Evolutionary conservation across 1,140 invertebrate species (phyloP).

Genomic region (Drosophila arizonae): DNA sequence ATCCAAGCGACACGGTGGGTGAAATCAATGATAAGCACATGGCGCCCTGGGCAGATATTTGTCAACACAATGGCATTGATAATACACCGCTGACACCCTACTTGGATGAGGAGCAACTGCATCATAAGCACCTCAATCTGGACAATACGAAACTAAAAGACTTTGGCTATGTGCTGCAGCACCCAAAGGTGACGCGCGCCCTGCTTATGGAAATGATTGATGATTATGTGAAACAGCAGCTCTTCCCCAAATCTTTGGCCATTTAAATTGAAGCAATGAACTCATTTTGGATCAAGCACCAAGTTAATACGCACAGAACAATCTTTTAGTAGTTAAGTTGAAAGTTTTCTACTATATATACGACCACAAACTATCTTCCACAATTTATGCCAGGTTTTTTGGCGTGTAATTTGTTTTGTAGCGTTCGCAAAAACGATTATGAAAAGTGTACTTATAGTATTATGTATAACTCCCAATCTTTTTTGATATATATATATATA

Average conservation of each 20-base stretch:
- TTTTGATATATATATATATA: constrained; percentile 34
- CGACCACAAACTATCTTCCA: constrained; percentile 52
- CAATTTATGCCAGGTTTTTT: constrained; percentile 54
- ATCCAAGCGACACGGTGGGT: constrained; percentile 88
- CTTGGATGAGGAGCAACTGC: constrained; percentile 90
- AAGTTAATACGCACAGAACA: constrained; percentile 64
- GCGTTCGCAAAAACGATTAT: constrained; percentile 18
- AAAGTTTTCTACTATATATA: constrained; percentile 21
- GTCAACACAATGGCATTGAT: constrained; percentile 88
- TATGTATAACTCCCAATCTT: constrained; percentile 60
- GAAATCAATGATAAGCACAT: constrained; percentile 97
- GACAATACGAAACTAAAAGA: constrained; percentile 87
- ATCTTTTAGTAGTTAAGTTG: constrained; percentile 50
- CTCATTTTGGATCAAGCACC: constrained; percentile 36
- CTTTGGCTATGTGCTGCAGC: constrained; percentile 84
- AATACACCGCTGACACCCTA: constrained; percentile 95
- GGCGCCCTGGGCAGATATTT: constrained; percentile 93
- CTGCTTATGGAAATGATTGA: constrained; percentile 85
- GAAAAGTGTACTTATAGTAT: constrained; percentile 83
- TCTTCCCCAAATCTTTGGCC: constrained; percentile 75
- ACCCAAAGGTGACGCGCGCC: constrained; percentile 86
- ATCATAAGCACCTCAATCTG: constrained; percentile 91
- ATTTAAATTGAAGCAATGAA: constrained; percentile 34
- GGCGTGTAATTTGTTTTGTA: constrained; percentile 37
- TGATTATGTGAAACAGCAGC: constrained; percentile 75